Evolutionary conservation across 2,113 vertebrate genomes (phyloP), one percentile per base, ranked within the genome.

Genomic region (Eidolon helvum): DNA sequence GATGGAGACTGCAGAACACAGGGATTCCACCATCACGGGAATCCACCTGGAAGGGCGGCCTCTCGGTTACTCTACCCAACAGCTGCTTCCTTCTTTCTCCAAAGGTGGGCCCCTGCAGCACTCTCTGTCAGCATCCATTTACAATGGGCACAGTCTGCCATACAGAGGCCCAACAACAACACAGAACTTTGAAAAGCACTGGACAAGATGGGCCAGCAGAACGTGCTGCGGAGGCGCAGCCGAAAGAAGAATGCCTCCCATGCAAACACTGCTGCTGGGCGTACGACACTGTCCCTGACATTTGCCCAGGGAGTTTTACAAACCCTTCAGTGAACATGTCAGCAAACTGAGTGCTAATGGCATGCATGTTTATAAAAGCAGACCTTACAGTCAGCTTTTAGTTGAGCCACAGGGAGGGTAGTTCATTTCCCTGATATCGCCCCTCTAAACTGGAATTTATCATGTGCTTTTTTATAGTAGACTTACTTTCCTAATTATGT

Each of bases 111-210:
- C 89, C 95, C 97, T 95, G 75, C 1, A 8, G 88, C 35, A 48
- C 59, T 59, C 88, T 90, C 91, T 87, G 97, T 53, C 61, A 97
- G 33, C 90, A 15, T 94, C 96, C 96, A 97, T 92, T 87, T 61
- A 91, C 8, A 92, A 53, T 92, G 95, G 96, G 96, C 2, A 87
- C 1, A 83, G 5, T 97, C 94, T 97, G 97, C 97, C 97, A 96
- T 38, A 94, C 97, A 97, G 63, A 96, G 15, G 87, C 95, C 98
- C 96, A 96, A 97, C 97, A 97, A 94, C 77, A 93, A 97, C 97
- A 98, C 77, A 96, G 61, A 97, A 90, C 93, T 91, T 92, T 71
- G 78, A 97, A 94, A 85, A 66, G 59, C 95, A 91, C 83, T 63
- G 71, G 88, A 69, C 65, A 79, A 87, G 95, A 61, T 35, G 89